A percentile compares a stretch with the other conserved stretches of the same genome.
These are phyloP conservation scores for Orchestes rusci DNA, from an alignment of 2,888 invertebrate genomes.

Conservation along the genomic window DNA sequence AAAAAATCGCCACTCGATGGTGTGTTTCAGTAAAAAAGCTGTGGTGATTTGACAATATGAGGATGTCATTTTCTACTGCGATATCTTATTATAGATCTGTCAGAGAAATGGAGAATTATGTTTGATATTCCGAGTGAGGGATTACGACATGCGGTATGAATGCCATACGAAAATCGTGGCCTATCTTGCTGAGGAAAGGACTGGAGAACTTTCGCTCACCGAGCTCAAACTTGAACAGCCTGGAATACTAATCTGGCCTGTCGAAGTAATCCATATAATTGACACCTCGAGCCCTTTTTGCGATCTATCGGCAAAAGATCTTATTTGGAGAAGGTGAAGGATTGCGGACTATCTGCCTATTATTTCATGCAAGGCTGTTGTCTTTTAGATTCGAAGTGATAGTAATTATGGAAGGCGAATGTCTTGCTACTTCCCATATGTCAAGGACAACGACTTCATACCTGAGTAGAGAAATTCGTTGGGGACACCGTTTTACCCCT, in stretches of 20 bases:
- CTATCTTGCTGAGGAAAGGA: slow-evolving; percentile 61
- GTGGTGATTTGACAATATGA: slow-evolving; percentile 46
- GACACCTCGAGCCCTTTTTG: slow-evolving; percentile 71
- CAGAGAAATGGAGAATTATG: slow-evolving; percentile 71
- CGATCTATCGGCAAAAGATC: slow-evolving; percentile 68
- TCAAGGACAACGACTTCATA: slow-evolving; percentile 72
- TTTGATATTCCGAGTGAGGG: slow-evolving; percentile 75
- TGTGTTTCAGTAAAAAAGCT: slow-evolving; percentile 64
- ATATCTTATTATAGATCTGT: slow-evolving; percentile 53
- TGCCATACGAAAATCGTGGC: slow-evolving; percentile 74
- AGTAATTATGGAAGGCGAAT: slow-evolving; percentile 73
- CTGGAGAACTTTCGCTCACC: slow-evolving; percentile 67
- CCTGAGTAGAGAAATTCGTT: slow-evolving; percentile 70
- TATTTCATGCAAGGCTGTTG: too few relatives aligned
- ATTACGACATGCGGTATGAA: slow-evolving; percentile 67
- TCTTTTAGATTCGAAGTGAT: slow-evolving; percentile 67
- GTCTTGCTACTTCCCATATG: slow-evolving; percentile 67
- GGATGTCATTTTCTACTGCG: slow-evolving; percentile 1
- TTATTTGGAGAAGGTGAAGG: slow-evolving; percentile 56
- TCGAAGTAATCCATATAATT: slow-evolving; percentile 78
- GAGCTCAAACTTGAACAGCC: slow-evolving; percentile 59
- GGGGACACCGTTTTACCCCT: slow-evolving; percentile 71
- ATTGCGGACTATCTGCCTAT: too few relatives aligned
- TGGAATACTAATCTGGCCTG: slow-evolving; percentile 74
- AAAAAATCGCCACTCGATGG: slow-evolving; percentile 34